Conservation (phyloP, 92 coral and sea anemone species). For the Pocillopora grandis region DNA sequence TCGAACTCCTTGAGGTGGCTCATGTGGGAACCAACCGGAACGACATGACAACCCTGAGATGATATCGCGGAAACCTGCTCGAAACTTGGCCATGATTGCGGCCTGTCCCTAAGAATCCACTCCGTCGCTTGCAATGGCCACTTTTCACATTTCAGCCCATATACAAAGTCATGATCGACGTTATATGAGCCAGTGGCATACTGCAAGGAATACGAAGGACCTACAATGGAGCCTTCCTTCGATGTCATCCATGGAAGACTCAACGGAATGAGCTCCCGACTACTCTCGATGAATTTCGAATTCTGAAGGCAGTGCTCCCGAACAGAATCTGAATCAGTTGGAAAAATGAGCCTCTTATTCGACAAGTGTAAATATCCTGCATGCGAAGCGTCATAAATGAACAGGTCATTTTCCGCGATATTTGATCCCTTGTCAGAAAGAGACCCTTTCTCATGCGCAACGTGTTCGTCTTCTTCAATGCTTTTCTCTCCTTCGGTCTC, state of each 20-base stretch:
- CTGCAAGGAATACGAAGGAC: conserved; percentile 67
- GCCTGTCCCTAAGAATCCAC: conserved; percentile 63
- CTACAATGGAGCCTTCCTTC: conserved; percentile 36
- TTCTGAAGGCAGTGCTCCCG: conserved; percentile 50
- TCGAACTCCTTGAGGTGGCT: conserved; percentile 60
- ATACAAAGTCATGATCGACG: conserved; percentile 74
- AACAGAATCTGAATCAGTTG: conserved; percentile 11
- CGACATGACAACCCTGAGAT: conserved; percentile 66
- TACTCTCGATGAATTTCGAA: conserved; percentile 52
- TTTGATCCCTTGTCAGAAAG: background rate
- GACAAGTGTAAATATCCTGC: conserved; percentile 62
- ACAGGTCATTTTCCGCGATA: conserved; percentile 23
- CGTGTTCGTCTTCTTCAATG: background rate
- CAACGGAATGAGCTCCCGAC: conserved; percentile 52
- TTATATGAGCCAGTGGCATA: conserved; percentile 31
- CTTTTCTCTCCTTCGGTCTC: background rate
- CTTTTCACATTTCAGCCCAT: conserved; percentile 66
- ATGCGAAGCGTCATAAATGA: conserved; percentile 56
- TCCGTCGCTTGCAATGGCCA: conserved; percentile 84
- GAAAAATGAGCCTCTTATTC: conserved; percentile 8
- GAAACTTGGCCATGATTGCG: conserved; percentile 56
- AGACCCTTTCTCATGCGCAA: background rate
- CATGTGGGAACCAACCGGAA: conserved; percentile 75
- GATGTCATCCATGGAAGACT: conserved; percentile 26
- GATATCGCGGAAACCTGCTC: conserved; percentile 48